Percentiles rank a stretch among this genome's conserved stretches.
phyloP scores from a whole-genome alignment of 1,140 invertebrate species.

The Orchesella cincta region DNA sequence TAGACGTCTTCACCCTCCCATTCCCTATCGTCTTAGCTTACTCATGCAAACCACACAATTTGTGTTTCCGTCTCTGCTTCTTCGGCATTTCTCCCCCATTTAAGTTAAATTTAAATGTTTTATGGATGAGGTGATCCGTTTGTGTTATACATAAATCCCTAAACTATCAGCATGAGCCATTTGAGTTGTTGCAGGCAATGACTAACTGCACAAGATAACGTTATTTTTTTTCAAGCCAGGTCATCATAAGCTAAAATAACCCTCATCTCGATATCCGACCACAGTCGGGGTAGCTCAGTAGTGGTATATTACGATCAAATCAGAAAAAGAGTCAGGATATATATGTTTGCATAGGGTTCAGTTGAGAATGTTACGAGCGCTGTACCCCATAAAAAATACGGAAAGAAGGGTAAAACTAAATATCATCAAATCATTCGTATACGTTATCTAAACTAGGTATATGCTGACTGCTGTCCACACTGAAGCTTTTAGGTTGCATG shows the following conservation, averaged over 20 bases:
- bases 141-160: conserved; percentile 22
- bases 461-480: too few species aligned
- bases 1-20: background rate
- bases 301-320: too few species aligned
- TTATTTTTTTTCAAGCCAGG: background rate
- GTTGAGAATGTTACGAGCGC: too few species aligned
- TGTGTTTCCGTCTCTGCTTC: background rate
- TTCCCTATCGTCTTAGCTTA: background rate
- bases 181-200: background rate
- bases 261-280: background rate
- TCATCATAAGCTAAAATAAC: background rate
- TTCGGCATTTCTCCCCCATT: background rate
- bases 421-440: too few species aligned
- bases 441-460: too few species aligned
- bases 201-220: background rate
- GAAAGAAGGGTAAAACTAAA: background rate
- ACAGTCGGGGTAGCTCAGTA: too few species aligned
- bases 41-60: conserved; percentile 17
- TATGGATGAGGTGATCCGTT: conserved; percentile 16
- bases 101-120: conserved; percentile 27
- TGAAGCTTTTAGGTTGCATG: too few species aligned
- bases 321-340: too few species aligned
- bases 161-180: conserved; percentile 21
- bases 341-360: too few species aligned
- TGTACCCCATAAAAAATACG: background rate